Percentiles rank a stretch among this genome's conserved stretches.
Evolutionary conservation across 2,888 invertebrate species (phyloP).

Genomic region (Yponomeuta cagnagella): DNA sequence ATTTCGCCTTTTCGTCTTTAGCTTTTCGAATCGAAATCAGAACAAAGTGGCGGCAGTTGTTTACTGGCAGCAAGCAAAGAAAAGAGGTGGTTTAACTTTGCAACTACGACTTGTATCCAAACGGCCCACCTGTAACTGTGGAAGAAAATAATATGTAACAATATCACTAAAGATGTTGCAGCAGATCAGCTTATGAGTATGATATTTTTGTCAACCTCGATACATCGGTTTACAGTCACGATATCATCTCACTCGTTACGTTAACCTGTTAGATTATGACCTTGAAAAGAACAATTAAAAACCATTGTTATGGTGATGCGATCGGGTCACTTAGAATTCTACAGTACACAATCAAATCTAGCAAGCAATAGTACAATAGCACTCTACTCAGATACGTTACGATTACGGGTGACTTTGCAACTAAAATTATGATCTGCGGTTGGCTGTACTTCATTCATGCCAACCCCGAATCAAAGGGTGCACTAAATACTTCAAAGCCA

Average conservation of each 20-base stretch:
- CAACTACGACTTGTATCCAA: neutral
- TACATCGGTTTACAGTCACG: too few relatives aligned
- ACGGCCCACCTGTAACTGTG: neutral
- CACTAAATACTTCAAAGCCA: neutral
- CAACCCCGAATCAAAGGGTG: neutral
- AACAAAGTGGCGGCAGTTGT: neutral
- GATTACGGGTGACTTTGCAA: too few relatives aligned
- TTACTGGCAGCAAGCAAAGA: neutral
- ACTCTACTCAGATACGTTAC: too few relatives aligned
- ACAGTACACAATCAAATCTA: too few relatives aligned
- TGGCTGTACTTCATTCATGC: neutral
- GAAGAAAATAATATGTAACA: neutral
- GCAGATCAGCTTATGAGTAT: neutral
- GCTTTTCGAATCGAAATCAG: slow-evolving; percentile 6
- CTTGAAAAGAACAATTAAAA: too few relatives aligned
- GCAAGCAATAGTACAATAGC: too few relatives aligned
- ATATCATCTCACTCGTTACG: too few relatives aligned
- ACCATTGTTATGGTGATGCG: too few relatives aligned
- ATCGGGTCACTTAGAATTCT: too few relatives aligned
- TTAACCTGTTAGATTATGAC: too few relatives aligned
- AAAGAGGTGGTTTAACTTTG: neutral
- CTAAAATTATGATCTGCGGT: too few relatives aligned
- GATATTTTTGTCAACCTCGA: too few relatives aligned
- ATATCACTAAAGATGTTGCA: neutral
- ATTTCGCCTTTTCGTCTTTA: neutral